Percentiles rank a stretch among this genome's conserved stretches.
Conservation (phyloP, 2,797 vertebrate genomes). For the Yasuhikotakia modesta region DNA sequence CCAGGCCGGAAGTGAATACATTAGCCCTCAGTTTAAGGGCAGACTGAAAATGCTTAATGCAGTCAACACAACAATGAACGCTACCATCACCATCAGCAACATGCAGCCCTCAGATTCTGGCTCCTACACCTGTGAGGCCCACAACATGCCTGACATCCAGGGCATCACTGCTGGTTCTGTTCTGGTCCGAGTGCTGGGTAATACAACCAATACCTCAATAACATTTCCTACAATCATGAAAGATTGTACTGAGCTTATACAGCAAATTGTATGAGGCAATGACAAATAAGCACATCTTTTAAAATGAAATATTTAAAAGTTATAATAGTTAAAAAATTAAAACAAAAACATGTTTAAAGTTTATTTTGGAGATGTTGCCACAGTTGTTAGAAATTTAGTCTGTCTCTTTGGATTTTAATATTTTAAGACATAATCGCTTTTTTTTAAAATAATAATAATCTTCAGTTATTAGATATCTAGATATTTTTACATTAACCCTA, state of each 20-base stretch:
- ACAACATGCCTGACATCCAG: constrained; percentile 73
- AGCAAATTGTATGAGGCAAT: neutral
- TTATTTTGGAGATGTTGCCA: too few species aligned
- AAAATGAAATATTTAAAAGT: too few species aligned
- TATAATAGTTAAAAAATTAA: too few species aligned
- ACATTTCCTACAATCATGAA: neutral
- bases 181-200: constrained; percentile 79
- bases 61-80: constrained; percentile 69
- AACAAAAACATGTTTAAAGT: too few species aligned
- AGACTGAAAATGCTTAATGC: constrained; percentile 69
- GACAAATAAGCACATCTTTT: too few species aligned
- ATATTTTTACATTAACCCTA: too few species aligned
- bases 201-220: neutral
- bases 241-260: neutral
- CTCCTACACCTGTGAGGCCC: constrained; percentile 81
- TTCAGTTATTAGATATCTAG: too few species aligned
- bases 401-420: too few species aligned
- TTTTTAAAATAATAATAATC: too few species aligned
- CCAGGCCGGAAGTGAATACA: constrained; percentile 56
- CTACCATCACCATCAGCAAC: constrained; percentile 80
- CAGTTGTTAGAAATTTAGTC: too few species aligned
- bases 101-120: constrained; percentile 82
- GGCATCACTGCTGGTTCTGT: constrained; percentile 73
- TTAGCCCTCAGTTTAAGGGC: constrained; percentile 64
- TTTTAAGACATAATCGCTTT: too few species aligned